Percentiles rank a stretch among this genome's conserved stretches.
Evolutionary conservation across 2,113 vertebrate genomes (phyloP).

Genomic region (Malaclemys terrapin): DNA sequence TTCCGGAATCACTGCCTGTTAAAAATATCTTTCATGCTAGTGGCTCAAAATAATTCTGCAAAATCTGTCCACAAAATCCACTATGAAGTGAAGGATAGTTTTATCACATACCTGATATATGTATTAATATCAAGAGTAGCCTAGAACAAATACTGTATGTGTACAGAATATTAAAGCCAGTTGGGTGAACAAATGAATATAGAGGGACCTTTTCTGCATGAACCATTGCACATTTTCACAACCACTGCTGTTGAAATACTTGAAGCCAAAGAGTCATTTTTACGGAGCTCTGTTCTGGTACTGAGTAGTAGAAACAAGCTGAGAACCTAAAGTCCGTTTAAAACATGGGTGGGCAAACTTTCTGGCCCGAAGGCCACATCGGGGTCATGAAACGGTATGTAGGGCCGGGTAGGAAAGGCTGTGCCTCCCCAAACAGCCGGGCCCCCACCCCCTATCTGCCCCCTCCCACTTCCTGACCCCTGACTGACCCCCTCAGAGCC

Average conservation of each 20-base stretch:
- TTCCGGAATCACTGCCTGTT: not conserved
- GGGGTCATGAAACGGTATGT: no score
- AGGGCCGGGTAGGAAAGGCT: no score
- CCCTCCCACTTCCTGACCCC: no score
- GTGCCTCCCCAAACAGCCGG: no score
- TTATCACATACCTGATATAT: rapidly evolving
- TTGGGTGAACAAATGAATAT: not conserved
- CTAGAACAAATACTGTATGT: not conserved
- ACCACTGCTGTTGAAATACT: not conserved
- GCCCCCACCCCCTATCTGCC: no score
- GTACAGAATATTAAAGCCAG: rapidly evolving
- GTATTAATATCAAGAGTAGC: not conserved
- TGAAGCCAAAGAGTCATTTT: not conserved
- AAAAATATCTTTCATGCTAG: not conserved
- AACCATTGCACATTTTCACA: not conserved
- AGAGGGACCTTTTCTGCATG: not conserved
- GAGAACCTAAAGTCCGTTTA: not conserved
- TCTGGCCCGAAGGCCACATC: no score
- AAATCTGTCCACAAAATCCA: not conserved
- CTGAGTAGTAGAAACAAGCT: not conserved
- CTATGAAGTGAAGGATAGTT: not conserved
- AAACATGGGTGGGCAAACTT: not conserved
- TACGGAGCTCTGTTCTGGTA: not conserved
- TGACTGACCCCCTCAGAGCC: no score
- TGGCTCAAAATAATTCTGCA: not conserved